phyloP scores from a whole-genome alignment of 2,888 invertebrate genomes.

The Eupithecia subfuscata region DNA sequence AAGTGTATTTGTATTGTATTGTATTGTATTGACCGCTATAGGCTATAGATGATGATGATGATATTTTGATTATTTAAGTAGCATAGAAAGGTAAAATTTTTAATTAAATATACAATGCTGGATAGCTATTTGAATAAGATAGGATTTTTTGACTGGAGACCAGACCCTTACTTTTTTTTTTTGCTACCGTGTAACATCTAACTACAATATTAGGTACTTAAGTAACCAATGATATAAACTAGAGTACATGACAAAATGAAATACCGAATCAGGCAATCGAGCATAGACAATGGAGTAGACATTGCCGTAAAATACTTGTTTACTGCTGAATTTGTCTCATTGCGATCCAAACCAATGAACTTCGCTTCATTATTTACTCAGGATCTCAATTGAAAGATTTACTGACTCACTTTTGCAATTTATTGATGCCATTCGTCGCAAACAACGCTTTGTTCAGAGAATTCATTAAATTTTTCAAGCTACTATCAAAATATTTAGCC shows the following conservation, averaged over 20 bases:
- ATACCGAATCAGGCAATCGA: slow-evolving; percentile 16
- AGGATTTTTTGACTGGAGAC: too few relatives aligned
- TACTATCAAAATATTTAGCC: neutral
- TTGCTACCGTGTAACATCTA: too few relatives aligned
- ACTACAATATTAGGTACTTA: too few relatives aligned
- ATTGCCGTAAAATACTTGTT: slow-evolving; percentile 24
- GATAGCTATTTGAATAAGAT: too few relatives aligned
- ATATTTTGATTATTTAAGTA: too few relatives aligned
- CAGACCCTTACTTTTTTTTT: too few relatives aligned
- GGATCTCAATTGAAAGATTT: slow-evolving; percentile 34
- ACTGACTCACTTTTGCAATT: slow-evolving; percentile 24
- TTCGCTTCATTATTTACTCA: slow-evolving; percentile 26
- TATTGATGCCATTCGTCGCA: slow-evolving; percentile 25
- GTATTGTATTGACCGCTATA: too few relatives aligned
- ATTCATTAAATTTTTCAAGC: neutral
- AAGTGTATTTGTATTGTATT: too few relatives aligned
- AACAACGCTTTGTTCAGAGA: slow-evolving; percentile 12
- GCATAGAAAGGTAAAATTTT: too few relatives aligned
- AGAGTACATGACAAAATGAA: neutral
- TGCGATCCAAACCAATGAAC: slow-evolving; percentile 32
- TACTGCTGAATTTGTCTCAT: slow-evolving; percentile 28
- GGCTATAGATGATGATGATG: too few relatives aligned
- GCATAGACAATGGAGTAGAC: slow-evolving; percentile 23
- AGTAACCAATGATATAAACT: too few relatives aligned
- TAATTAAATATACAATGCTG: too few relatives aligned